Conservation (phyloP, 2,113 vertebrate species). For the Haemorhous mexicanus region DNA sequence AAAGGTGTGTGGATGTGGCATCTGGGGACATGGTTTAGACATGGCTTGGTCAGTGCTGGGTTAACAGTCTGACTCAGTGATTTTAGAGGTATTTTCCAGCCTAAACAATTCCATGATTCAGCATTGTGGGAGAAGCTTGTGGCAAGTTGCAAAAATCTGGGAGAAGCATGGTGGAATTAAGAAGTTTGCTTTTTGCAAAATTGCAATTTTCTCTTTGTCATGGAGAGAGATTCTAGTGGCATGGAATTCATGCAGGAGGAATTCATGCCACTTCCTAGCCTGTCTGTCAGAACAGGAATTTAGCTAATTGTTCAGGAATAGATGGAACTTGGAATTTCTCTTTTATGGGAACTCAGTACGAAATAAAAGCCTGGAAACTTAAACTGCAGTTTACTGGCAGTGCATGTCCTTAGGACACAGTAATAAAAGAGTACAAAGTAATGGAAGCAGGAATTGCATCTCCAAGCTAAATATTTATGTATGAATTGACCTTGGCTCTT, state of each 20-base stretch:
- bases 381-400: not conserved
- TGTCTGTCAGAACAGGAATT: not conserved
- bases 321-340: not conserved
- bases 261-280: not conserved
- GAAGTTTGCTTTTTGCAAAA: not conserved
- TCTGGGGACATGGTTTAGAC: not conserved
- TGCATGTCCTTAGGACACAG: fast-evolving
- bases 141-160: not conserved
- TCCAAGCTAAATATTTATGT: not conserved
- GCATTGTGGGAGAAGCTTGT: not conserved
- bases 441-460: not conserved
- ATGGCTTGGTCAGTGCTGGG: not conserved
- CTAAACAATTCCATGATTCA: not conserved
- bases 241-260: fast-evolving
- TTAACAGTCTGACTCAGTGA: too few species aligned
- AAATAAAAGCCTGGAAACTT: not conserved
- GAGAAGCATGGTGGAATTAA: not conserved
- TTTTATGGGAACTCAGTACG: not conserved
- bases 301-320: not conserved
- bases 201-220: not conserved
- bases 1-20: not conserved
- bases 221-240: not conserved
- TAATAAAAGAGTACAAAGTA: not conserved
- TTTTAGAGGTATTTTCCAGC: not conserved
- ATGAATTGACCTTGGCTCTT: not conserved